Evolutionary conservation across 2,113 vertebrate genomes (phyloP), one percentile per base, ranked within the genome.

Genomic region (Ploceus nigricollis): DNA sequence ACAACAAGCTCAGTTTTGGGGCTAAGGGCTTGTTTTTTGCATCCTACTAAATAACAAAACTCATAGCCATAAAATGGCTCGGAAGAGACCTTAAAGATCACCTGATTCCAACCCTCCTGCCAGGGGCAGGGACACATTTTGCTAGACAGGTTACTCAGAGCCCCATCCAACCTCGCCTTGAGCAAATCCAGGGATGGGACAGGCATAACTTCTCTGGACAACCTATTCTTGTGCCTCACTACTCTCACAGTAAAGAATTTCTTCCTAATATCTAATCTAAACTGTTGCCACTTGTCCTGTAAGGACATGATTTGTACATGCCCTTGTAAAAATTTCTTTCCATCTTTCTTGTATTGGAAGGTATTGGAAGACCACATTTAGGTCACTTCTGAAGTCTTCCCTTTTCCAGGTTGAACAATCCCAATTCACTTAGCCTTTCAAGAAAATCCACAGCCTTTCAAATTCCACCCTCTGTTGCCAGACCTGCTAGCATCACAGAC

Each of bases 251-350:
- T 48, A 20, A 82, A 37, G 11, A 48, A 69, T 69, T 56, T 54
- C 11, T 45, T 75, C 25, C 18, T 61, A 42, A 28, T 54, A 35
- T 35, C 17, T 82, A 13, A 48, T 42, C 17, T 23, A 54, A 61
- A 54, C 5, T 15, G 8, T 37, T 70, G 8, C 2, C 0, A 0
- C 19, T 37, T 61, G 10, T 48, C 14, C 35, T 40, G 6, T 56
- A 28, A 58, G 10, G 18, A 23, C 18, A 33, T 15, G 37, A 60
- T 25, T 60, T 60, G 25, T 16, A 63, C 18, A 11, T 37, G 10
- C 2, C 25, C 24, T 31, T 28, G 35, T 37, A 77, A 77, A 77
- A 56, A 5, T 35, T 33, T 61, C 14, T 69, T 39, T 76, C 40
- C 25, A 14, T 69, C 18, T 35, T 61, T 69, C 40, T 48, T 63